These are phyloP conservation scores for Apodemia hepburni DNA, from an alignment of 2,888 invertebrate species.

Conservation along the genomic window DNA sequence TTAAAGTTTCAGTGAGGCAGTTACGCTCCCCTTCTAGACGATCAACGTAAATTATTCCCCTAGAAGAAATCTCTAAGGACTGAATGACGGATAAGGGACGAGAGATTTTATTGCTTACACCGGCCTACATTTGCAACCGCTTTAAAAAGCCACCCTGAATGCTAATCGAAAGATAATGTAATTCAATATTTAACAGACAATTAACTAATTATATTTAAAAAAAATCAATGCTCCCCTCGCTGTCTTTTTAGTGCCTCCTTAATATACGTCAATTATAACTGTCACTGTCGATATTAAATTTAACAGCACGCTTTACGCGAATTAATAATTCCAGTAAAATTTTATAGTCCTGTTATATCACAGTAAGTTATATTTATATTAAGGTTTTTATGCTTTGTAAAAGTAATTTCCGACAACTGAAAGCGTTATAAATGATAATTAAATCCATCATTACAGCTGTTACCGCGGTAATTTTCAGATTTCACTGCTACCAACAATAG, in stretches of 20 bases:
- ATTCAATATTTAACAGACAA: conserved; percentile 57
- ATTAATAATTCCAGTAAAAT: conserved; percentile 1
- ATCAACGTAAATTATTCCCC: conserved; percentile 79
- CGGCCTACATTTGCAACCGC: conserved; percentile 59
- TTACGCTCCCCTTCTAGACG: conserved; percentile 74
- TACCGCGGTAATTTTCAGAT: conserved; percentile 61
- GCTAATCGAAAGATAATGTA: conserved; percentile 73
- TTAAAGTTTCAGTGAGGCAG: conserved; percentile 78
- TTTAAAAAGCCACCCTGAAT: conserved; percentile 72
- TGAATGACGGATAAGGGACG: conserved; percentile 78
- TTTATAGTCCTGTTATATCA: conserved; percentile 1
- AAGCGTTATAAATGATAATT: conserved; percentile 74
- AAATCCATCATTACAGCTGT: conserved; percentile 71
- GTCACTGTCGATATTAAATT: conserved; percentile 3
- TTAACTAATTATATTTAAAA: conserved; percentile 18
- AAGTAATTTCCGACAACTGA: conserved; percentile 64
- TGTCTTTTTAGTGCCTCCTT: conserved; percentile 12
- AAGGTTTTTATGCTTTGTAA: conserved; percentile 11
- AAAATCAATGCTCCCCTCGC: conserved; percentile 15
- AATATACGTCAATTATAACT: conserved; percentile 13
- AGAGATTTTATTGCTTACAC: conserved; percentile 72
- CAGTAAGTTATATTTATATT: conserved; percentile 2
- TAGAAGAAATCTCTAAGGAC: conserved; percentile 77
- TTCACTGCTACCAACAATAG: conserved; percentile 37
- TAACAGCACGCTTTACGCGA: neutral